Evolutionary conservation across 2,113 vertebrate species (phyloP), one percentile per base, ranked within the genome.

Genomic region (Lynx canadensis): DNA sequence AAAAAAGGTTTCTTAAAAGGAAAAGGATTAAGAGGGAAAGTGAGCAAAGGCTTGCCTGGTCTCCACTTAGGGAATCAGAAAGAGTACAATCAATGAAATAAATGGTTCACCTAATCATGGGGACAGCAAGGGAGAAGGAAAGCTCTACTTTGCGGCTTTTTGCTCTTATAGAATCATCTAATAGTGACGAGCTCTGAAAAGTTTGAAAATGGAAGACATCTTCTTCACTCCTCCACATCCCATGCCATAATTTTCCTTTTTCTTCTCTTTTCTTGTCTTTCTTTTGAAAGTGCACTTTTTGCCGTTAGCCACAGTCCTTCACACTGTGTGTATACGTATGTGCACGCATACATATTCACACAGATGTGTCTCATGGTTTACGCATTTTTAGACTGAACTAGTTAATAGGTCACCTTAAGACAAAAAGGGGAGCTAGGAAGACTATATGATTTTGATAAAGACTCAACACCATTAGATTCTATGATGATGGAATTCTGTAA

Each of bases 1-100:
- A 89, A 89, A 94, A 71, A 73, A 63, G 76, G 45, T 76, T 94
- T 94, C 94, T 95, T 91, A 80, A 96, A 97, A 97, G 91, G 73
- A 96, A 98, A 97, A 97, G 97, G 97, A 97, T 93, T 84, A 94
- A 97, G 80, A 73, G 18, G 16, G 23, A 66, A 91, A 69, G 27
- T 97, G 90, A 92, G 91, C 91, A 97, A 98, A 96, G 92, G 52
- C 94, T 96, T 84, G 93, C 48, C 38, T 0, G 11, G 85, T 68
- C 81, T 95, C 90, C 94, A 87, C 91, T 97, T 89, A 90, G 82
- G 68, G 94, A 92, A 63, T 71, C 25, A 23, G 73, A 96, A 98
- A 94, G 45, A 82, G 87, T 94, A 76, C 87, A 89, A 41, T 97
- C 91, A 93, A 94, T 88, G 71, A 83, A 94, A 89, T 90, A 7